phyloP scores from a whole-genome alignment of 2,113 vertebrate genomes.

The Callipepla squamata region DNA sequence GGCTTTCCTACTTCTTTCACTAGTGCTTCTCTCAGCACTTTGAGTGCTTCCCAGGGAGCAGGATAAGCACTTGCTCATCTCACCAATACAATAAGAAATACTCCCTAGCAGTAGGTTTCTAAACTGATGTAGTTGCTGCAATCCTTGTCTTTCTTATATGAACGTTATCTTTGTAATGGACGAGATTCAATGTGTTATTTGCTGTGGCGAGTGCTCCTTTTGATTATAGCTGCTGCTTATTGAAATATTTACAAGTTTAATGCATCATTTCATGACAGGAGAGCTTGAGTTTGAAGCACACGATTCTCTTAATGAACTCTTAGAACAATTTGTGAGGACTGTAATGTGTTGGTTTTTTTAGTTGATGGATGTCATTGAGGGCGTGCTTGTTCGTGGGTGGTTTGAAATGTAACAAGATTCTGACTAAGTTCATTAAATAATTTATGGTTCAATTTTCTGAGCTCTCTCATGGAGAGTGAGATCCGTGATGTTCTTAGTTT shows the following conservation, averaged over 20 bases:
- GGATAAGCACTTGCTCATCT: not conserved
- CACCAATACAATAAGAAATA: not conserved
- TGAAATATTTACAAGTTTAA: not conserved
- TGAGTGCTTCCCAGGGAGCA: not conserved
- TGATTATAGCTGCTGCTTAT: not conserved
- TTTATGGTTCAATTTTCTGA: not conserved
- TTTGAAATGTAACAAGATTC: not conserved
- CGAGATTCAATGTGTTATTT: not conserved
- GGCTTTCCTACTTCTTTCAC: not conserved
- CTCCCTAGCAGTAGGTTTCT: not conserved
- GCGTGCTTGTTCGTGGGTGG: not conserved
- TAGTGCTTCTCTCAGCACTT: not conserved
- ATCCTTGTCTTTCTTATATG: not conserved
- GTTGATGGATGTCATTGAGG: not conserved
- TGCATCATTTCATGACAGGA: not conserved
- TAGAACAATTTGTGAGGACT: not conserved
- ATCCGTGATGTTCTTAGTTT: not conserved
- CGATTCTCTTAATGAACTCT: not conserved
- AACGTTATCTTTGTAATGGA: not conserved
- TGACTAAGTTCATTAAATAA: not conserved
- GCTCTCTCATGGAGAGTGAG: not conserved
- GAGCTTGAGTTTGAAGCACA: not conserved
- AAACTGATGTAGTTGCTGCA: not conserved
- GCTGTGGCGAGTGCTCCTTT: not conserved
- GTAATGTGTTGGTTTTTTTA: not conserved